Evolutionary conservation across 2,113 vertebrate species (phyloP).

Genomic region (Bolborhynchus lineola): DNA sequence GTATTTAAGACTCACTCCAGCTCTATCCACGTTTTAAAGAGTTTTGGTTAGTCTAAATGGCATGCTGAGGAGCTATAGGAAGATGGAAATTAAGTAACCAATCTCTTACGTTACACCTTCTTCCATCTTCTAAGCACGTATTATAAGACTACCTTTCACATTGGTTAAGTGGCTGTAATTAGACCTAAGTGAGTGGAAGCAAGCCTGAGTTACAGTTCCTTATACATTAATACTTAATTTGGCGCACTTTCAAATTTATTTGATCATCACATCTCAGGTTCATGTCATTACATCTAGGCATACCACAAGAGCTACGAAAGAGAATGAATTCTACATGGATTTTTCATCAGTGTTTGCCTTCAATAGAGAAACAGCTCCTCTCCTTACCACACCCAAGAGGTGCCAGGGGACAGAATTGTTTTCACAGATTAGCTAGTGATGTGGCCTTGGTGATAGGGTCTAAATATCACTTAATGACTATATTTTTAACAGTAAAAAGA

Average conservation of each 20-base stretch:
- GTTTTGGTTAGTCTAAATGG: neutral
- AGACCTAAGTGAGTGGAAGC: constrained; percentile 1
- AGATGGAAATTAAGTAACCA: neutral
- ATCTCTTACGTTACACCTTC: neutral
- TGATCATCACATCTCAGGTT: neutral
- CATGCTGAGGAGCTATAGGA: neutral
- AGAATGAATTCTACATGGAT: neutral
- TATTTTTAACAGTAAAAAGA: neutral
- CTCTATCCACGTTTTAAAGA: neutral
- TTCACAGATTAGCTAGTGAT: neutral
- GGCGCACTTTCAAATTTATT: neutral
- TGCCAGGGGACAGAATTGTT: neutral
- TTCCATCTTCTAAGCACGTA: neutral
- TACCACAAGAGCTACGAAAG: neutral
- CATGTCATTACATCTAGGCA: neutral
- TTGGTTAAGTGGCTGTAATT: constrained; percentile 12
- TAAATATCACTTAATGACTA: neutral
- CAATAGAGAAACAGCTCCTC: neutral
- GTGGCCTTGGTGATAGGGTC: neutral
- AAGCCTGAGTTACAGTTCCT: neutral
- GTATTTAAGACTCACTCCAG: neutral
- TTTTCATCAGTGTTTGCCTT: neutral
- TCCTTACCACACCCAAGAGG: neutral
- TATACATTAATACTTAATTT: neutral
- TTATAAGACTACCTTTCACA: neutral